These are phyloP conservation scores for Actinernus sp. DNA, from an alignment of 92 coral and sea anemone species.

Conservation along the genomic window DNA sequence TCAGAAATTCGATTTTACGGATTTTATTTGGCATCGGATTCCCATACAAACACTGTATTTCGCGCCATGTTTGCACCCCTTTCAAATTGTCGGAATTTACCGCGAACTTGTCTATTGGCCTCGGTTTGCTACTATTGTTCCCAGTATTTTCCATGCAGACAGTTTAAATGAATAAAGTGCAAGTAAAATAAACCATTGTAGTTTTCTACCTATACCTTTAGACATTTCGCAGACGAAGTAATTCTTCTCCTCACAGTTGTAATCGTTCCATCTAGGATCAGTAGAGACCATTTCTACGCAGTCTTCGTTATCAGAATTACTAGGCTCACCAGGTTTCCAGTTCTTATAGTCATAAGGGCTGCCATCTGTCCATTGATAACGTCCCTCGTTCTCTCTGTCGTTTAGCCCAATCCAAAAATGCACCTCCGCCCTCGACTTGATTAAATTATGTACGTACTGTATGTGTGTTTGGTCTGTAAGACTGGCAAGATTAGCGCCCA, in stretches of 20 bases:
- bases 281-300: conserved; percentile 7
- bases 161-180: too few relatives aligned
- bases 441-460: background rate
- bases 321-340: conserved; percentile 2
- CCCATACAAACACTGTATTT: too few relatives aligned
- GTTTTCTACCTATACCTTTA: background rate
- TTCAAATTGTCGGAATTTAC: too few relatives aligned
- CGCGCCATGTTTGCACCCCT: too few relatives aligned
- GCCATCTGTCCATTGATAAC: conserved; percentile 6
- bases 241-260: conserved; percentile 5
- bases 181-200: background rate
- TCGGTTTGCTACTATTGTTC: too few relatives aligned
- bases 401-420: conserved; percentile 13
- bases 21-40: too few relatives aligned
- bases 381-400: conserved; percentile 1
- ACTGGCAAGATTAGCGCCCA: conserved; percentile 1
- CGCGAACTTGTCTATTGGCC: too few relatives aligned
- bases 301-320: conserved; percentile 5
- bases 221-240: conserved; percentile 1
- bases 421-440: background rate
- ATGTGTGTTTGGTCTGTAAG: background rate
- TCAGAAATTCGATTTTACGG: too few relatives aligned
- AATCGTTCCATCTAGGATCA: conserved; percentile 8
- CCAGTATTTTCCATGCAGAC: too few relatives aligned
- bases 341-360: background rate